Evolutionary conservation across 1,140 invertebrate species (phyloP).

Genomic region (Diorhabda sublineata): DNA sequence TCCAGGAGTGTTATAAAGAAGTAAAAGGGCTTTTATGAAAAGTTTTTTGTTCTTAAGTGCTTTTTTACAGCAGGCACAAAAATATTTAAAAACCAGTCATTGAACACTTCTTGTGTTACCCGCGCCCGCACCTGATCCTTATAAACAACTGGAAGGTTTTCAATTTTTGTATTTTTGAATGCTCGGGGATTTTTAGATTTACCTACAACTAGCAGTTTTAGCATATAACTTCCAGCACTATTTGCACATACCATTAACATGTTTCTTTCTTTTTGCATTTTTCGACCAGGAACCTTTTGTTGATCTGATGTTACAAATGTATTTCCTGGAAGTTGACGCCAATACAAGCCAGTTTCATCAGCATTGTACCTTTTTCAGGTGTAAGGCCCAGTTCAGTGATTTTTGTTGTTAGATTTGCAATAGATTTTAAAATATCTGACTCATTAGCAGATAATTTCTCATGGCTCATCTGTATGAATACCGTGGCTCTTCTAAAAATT

Average conservation of each 20-base stretch:
- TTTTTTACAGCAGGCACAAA: too few species aligned
- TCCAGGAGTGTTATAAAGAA: neutral
- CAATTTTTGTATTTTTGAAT: too few species aligned
- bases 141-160: too few species aligned
- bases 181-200: too few species aligned
- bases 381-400: constrained; percentile 12
- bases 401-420: constrained; percentile 12
- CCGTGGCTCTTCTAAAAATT: constrained; percentile 23
- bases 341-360: neutral
- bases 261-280: neutral
- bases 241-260: neutral
- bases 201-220: neutral
- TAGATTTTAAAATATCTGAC: constrained; percentile 13
- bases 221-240: neutral
- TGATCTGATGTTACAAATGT: neutral
- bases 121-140: too few species aligned
- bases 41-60: too few species aligned
- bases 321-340: neutral
- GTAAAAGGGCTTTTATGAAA: neutral
- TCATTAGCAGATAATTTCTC: constrained; percentile 21
- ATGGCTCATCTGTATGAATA: constrained; percentile 20
- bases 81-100: too few species aligned
- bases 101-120: too few species aligned
- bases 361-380: neutral
- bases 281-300: too few species aligned